Percentiles rank a stretch among this genome's conserved stretches.
These are phyloP conservation scores for Hyles euphorbiae DNA, from an alignment of 1,140 invertebrate genomes.

Conservation along the genomic window DNA sequence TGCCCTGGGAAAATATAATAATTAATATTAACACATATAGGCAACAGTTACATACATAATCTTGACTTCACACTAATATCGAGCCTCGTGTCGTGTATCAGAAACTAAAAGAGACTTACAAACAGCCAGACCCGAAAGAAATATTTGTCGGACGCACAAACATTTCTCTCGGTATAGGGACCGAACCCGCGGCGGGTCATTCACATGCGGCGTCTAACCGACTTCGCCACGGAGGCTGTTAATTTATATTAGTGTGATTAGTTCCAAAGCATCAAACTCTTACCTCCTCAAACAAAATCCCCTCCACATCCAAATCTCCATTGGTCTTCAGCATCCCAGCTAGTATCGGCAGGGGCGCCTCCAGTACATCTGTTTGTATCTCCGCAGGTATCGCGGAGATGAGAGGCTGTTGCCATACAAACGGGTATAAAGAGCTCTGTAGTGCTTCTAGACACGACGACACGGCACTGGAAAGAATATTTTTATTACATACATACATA, in stretches of 20 bases:
- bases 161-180: too few relatives aligned
- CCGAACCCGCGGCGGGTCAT: too few relatives aligned
- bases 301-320: slow-evolving; percentile 1
- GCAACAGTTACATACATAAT: too few relatives aligned
- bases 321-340: slow-evolving; percentile 78
- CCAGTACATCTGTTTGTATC: slow-evolving; percentile 82
- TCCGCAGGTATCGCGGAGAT: slow-evolving; percentile 83
- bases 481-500: slow-evolving; percentile 11
- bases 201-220: too few relatives aligned
- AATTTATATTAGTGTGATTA: too few relatives aligned
- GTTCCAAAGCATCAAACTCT: neutral
- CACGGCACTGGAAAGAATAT: slow-evolving; percentile 76
- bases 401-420: slow-evolving; percentile 88
- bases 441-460: slow-evolving; percentile 85
- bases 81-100: too few relatives aligned
- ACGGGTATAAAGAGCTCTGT: slow-evolving; percentile 85
- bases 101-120: too few relatives aligned
- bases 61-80: too few relatives aligned
- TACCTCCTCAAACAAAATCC: slow-evolving; percentile 44
- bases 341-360: slow-evolving; percentile 85
- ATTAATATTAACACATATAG: neutral
- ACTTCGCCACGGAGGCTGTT: too few relatives aligned
- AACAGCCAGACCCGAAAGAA: too few relatives aligned
- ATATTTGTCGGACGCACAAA: too few relatives aligned
- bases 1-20: slow-evolving; percentile 48